Conservation (phyloP, 92 coral and sea anemone genomes). For the Palythoa caribaeorum region DNA sequence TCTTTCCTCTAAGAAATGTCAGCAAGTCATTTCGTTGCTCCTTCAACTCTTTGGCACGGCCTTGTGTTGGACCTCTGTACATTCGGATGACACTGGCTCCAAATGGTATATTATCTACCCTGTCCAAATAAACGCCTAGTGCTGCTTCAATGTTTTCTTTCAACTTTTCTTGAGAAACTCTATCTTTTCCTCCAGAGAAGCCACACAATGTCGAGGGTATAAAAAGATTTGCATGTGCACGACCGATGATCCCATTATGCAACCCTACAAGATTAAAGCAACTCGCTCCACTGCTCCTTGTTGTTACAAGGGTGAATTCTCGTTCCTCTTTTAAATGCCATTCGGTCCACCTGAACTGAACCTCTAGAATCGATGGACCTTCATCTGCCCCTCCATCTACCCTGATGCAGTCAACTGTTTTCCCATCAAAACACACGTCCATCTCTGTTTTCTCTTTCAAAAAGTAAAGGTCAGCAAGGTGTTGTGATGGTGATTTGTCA, state of each 20-base stretch:
- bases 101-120: slow-evolving; percentile 37
- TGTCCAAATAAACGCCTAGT: slow-evolving; percentile 55
- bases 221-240: slow-evolving; percentile 43
- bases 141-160: slow-evolving; percentile 53
- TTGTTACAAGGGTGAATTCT: too few species aligned
- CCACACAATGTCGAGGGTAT: slow-evolving; percentile 17
- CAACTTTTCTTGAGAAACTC: slow-evolving; percentile 27
- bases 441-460: slow-evolving; percentile 25
- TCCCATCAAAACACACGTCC: not conserved
- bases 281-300: too few species aligned
- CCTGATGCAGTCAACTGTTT: slow-evolving; percentile 25
- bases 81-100: slow-evolving; percentile 38
- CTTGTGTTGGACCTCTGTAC: slow-evolving; percentile 45
- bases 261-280: too few species aligned
- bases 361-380: slow-evolving; percentile 45
- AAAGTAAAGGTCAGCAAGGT: slow-evolving; percentile 46
- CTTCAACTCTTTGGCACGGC: slow-evolving; percentile 33
- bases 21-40: slow-evolving; percentile 46
- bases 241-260: slow-evolving; percentile 37
- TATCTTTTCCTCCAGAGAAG: not conserved
- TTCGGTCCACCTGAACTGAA: slow-evolving; percentile 33
- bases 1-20: slow-evolving; percentile 44
- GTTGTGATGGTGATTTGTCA: slow-evolving; percentile 48
- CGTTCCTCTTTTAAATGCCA: slow-evolving; percentile 11
- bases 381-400: slow-evolving; percentile 43